Conservation (phyloP, 2,888 invertebrate species). For the Trachelus troglodyta region DNA sequence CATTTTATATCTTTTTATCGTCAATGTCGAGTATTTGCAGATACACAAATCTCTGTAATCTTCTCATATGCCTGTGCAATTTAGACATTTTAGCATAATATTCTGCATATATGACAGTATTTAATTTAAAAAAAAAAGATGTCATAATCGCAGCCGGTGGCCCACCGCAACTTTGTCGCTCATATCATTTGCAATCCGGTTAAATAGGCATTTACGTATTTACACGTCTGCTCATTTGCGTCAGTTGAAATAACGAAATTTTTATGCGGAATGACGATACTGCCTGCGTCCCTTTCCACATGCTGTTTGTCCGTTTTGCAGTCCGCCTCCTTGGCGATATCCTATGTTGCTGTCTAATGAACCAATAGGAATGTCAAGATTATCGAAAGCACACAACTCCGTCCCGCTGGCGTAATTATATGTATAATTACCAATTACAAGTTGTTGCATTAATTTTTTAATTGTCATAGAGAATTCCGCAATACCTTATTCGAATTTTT, state of each 20-base stretch:
- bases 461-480: background rate
- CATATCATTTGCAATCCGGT: background rate
- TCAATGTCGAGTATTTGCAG: too few relatives aligned
- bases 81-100: background rate
- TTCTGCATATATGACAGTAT: background rate
- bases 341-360: background rate
- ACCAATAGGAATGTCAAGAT: background rate
- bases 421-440: background rate
- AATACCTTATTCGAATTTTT: constrained; percentile 6
- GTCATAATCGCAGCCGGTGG: constrained; percentile 10
- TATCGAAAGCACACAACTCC: background rate
- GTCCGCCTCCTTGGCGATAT: background rate
- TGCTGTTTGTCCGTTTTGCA: background rate
- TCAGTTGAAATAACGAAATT: background rate
- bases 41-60: background rate
- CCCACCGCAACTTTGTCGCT: constrained; percentile 24
- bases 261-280: background rate
- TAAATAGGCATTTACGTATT: background rate
- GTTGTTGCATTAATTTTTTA: background rate
- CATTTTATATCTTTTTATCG: too few relatives aligned
- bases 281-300: background rate
- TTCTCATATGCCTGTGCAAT: background rate
- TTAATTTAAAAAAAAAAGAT: background rate
- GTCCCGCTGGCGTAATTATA: background rate
- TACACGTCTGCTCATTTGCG: background rate